Conservation (phyloP, 2,113 vertebrate genomes). For the Rhinolophus ferrumequinum region DNA sequence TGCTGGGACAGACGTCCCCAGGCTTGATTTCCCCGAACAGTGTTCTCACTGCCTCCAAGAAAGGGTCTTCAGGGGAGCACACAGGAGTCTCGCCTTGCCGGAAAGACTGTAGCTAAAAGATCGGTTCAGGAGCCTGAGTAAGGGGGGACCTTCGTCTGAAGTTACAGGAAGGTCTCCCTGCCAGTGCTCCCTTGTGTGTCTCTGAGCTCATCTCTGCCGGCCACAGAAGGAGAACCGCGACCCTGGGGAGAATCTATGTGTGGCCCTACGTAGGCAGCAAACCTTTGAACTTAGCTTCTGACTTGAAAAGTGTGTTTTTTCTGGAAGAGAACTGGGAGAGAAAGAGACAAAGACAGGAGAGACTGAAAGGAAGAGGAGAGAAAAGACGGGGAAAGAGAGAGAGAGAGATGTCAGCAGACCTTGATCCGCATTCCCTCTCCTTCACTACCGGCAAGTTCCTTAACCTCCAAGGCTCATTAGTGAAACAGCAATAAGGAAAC, state of each 20-base stretch:
- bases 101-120: background rate
- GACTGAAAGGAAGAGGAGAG: background rate
- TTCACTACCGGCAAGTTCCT: background rate
- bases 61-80: background rate
- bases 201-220: background rate
- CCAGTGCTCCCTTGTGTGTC: rapidly evolving
- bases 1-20: background rate
- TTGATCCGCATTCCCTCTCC: background rate
- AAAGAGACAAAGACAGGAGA: background rate
- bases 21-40: background rate
- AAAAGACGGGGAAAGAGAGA: background rate
- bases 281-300: background rate
- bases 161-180: background rate
- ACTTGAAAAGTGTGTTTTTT: background rate
- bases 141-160: background rate
- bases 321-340: background rate
- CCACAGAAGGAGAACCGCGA: background rate
- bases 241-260: background rate
- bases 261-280: background rate
- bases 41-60: background rate
- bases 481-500: background rate
- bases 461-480: background rate
- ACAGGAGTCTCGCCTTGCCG: background rate
- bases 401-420: background rate
- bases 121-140: background rate